These are phyloP conservation scores for Cordylochernes scorpioides DNA, from an alignment of 2,888 invertebrate species.

Conservation along the genomic window DNA sequence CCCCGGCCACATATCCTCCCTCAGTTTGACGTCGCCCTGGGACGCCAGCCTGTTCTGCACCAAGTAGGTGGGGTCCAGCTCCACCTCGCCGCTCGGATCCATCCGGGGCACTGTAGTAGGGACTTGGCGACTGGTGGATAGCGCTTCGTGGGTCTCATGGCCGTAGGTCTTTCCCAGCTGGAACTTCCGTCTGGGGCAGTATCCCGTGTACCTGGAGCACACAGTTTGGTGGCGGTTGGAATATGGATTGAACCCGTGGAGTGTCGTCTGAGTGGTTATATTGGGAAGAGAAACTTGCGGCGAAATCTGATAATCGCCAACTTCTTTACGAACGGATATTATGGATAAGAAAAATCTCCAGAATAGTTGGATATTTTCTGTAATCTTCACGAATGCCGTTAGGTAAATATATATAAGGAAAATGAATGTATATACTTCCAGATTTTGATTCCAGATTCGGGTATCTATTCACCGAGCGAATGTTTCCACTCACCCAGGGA, in stretches of 20 bases:
- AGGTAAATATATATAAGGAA: too few relatives aligned
- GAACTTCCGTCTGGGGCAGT: neutral
- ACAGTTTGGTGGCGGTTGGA: neutral
- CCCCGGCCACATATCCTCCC: neutral
- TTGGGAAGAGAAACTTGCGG: neutral
- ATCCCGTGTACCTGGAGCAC: neutral
- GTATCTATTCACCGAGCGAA: neutral
- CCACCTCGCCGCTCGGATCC: neutral
- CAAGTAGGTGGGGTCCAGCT: neutral
- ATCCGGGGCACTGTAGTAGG: neutral
- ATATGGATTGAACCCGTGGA: neutral
- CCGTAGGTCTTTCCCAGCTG: neutral
- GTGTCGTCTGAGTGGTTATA: neutral
- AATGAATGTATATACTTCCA: neutral
- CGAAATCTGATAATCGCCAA: too few relatives aligned
- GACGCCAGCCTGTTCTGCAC: neutral
- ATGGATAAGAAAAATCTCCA: too few relatives aligned
- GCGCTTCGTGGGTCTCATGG: neutral
- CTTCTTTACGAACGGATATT: too few relatives aligned
- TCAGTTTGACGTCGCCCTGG: neutral
- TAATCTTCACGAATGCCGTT: too few relatives aligned
- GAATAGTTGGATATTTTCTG: too few relatives aligned
- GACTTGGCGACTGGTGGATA: neutral
- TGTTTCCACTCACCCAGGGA: neutral
- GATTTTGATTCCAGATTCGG: neutral